A percentile compares a stretch with the other conserved stretches of the same genome.
Evolutionary conservation across 1,140 invertebrate genomes (phyloP).

Genomic region (Paracyclopina nana): DNA sequence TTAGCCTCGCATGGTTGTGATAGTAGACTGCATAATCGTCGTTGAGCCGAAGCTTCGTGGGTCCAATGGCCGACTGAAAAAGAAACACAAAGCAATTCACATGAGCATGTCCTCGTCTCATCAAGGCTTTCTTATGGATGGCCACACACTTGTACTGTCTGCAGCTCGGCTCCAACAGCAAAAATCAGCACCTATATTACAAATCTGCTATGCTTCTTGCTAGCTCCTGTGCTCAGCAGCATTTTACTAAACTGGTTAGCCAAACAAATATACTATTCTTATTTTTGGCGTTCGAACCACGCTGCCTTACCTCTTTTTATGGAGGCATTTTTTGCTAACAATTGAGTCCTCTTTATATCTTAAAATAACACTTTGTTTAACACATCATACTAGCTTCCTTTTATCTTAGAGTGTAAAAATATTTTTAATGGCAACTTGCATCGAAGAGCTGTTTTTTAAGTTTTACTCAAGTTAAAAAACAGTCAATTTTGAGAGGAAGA

Average conservation of each 20-base stretch:
- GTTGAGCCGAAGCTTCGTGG: slow-evolving; percentile 4
- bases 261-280: neutral
- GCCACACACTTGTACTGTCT: neutral
- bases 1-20: slow-evolving; percentile 3
- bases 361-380: no score
- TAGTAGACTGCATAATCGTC: slow-evolving; percentile 9
- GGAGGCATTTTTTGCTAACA: no score
- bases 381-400: no score
- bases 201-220: neutral
- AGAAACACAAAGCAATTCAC: neutral
- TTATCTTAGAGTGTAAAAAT: no score
- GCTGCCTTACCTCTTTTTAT: no score
- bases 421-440: no score
- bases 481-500: no score
- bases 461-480: no score
- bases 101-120: neutral
- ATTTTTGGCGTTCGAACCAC: no score
- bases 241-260: neutral
- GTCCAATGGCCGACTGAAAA: neutral
- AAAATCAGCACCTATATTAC: neutral
- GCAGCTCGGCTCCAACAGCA: neutral
- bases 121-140: neutral
- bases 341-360: no score
- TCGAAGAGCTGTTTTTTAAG: no score
- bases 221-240: neutral